These are phyloP conservation scores for Mungos mungo DNA, from an alignment of 2,113 vertebrate species.

Conservation along the genomic window DNA sequence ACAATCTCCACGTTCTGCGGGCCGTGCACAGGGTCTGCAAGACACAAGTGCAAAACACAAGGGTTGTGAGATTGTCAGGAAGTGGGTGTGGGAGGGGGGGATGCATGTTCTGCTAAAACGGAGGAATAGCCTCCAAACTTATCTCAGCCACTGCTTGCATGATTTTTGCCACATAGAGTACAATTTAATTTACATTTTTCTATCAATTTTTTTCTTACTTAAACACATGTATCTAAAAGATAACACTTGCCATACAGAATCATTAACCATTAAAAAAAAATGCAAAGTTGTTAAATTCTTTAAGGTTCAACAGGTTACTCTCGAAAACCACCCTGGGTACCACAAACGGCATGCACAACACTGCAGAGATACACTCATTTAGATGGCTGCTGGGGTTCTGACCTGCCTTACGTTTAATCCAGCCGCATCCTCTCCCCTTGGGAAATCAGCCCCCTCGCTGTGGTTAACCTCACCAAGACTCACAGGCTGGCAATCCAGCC, in stretches of 20 bases:
- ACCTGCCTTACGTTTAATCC: not conserved
- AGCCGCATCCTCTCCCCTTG: not conserved
- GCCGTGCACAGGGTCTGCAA: conserved; percentile 94
- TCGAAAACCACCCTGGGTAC: not conserved
- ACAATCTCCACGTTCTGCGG: conserved; percentile 96
- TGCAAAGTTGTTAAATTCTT: not conserved
- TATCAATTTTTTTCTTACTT: not conserved
- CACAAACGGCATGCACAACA: not conserved
- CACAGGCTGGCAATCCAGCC: not conserved
- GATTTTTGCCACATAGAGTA: not conserved
- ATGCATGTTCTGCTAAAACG: accelerated
- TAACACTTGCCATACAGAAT: conserved; percentile 3
- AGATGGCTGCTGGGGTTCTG: not conserved
- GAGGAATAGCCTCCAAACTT: not conserved
- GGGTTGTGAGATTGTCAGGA: not conserved
- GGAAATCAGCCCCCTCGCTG: not conserved
- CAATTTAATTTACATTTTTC: not conserved
- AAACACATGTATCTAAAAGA: not conserved
- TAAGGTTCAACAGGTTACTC: not conserved
- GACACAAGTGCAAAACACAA: not conserved
- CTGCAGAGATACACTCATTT: not conserved
- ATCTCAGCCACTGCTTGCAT: not conserved
- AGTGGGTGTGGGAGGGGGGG: not conserved
- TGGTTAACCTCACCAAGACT: not conserved
- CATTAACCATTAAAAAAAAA: not conserved